phyloP scores from a whole-genome alignment of 2,888 invertebrate species.

The Clusia tigrina region DNA sequence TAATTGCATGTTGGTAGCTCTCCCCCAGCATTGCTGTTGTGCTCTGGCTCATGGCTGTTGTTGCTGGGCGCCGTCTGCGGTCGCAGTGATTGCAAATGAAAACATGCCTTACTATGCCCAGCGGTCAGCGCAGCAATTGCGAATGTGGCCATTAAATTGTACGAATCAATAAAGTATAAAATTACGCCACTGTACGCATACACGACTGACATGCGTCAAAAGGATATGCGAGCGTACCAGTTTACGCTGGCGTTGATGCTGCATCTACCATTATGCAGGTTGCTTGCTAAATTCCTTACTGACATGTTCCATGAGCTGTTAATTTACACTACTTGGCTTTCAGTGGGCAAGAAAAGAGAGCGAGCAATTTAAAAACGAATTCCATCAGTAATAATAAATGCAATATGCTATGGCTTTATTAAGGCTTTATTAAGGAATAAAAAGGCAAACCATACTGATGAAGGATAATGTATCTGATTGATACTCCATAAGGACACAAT shows the following conservation, averaged over 20 bases:
- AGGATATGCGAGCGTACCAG: background rate
- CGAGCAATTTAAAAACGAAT: too few relatives aligned
- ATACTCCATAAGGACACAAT: too few relatives aligned
- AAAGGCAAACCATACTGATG: too few relatives aligned
- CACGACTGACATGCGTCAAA: slow-evolving; percentile 2
- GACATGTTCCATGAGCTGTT: background rate
- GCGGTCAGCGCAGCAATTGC: slow-evolving; percentile 12
- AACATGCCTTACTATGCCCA: slow-evolving; percentile 7
- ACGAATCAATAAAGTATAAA: slow-evolving; percentile 31
- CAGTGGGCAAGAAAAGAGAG: too few relatives aligned
- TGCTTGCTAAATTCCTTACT: background rate
- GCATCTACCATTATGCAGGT: background rate
- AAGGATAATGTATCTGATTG: too few relatives aligned
- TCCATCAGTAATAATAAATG: too few relatives aligned
- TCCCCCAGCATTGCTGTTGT: background rate
- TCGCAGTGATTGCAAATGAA: slow-evolving; percentile 23
- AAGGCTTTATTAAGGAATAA: too few relatives aligned
- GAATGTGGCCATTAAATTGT: slow-evolving; percentile 25
- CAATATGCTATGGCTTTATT: too few relatives aligned
- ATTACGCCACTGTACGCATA: background rate
- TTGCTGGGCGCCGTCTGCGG: slow-evolving; percentile 17
- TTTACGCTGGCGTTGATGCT: background rate
- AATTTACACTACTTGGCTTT: background rate
- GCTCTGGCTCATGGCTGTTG: background rate
- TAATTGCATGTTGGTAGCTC: slow-evolving; percentile 24